Percentiles rank a stretch among this genome's conserved stretches.
Conservation (phyloP, 2,113 vertebrate genomes). For the Ciconia stormi region DNA sequence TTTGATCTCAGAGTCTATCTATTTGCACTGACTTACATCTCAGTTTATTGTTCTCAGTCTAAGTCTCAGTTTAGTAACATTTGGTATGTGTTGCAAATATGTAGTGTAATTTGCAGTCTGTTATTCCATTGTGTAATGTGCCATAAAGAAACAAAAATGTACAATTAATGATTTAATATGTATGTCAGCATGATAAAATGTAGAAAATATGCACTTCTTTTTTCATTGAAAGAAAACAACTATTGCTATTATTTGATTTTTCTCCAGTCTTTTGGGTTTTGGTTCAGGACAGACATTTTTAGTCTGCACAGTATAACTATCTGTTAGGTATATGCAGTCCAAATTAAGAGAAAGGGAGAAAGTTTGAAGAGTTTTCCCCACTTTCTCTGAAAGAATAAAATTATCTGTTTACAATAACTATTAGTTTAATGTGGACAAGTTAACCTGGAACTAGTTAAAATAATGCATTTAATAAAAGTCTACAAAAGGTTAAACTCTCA, state of each 20-base stretch:
- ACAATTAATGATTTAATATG: not conserved
- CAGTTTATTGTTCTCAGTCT: not conserved
- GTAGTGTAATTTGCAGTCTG: not conserved
- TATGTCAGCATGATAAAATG: not conserved
- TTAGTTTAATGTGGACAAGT: not conserved
- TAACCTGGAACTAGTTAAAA: not conserved
- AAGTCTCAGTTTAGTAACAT: not conserved
- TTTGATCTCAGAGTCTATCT: not conserved
- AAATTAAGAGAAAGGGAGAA: not conserved
- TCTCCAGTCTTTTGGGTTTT: not conserved
- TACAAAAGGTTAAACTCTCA: not conserved
- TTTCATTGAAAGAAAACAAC: not conserved
- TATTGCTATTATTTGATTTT: not conserved
- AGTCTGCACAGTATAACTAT: not conserved
- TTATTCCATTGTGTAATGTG: not conserved
- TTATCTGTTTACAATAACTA: not conserved
- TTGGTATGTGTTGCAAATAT: not conserved
- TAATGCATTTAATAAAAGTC: not conserved
- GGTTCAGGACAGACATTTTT: not conserved
- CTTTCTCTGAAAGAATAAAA: not conserved
- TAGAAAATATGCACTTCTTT: not conserved
- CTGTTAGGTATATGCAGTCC: not conserved
- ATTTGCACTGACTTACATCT: not conserved
- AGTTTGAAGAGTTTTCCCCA: not conserved
- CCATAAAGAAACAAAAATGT: slow-evolving; percentile 14